Evolutionary conservation across 53 echinoderm and acorn worm genomes (phyloP).

Genomic region (Patiria pectinifera): DNA sequence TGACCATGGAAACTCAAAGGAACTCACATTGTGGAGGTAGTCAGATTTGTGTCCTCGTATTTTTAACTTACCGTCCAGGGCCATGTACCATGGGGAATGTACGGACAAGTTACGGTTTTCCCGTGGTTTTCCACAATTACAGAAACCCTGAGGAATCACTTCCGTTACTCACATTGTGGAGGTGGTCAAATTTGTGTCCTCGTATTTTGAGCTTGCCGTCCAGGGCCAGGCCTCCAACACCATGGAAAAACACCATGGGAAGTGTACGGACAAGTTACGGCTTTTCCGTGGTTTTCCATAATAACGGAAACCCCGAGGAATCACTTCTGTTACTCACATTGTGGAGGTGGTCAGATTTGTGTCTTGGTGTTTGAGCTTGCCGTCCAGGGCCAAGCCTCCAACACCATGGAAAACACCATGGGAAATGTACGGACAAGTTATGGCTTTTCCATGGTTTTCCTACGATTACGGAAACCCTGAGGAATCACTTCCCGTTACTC

Average conservation of each 20-base stretch:
- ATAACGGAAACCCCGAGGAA: neutral
- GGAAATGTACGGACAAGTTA: too few species aligned
- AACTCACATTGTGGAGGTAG: constrained; percentile 95
- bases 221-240: constrained; percentile 79
- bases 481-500: too few species aligned
- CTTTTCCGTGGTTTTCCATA: too few species aligned
- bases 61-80: constrained; percentile 97
- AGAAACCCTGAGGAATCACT: neutral
- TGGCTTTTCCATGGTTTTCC: too few species aligned
- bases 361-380: constrained; percentile 97
- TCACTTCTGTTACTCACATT: constrained; percentile 70
- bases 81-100: constrained; percentile 25
- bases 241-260: too few species aligned
- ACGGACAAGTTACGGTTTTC: too few species aligned
- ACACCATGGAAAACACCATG: too few species aligned
- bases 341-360: constrained; percentile 96
- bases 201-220: constrained; percentile 97
- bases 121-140: neutral
- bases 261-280: too few species aligned
- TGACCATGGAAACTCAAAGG: too few species aligned
- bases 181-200: constrained; percentile 96
- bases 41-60: constrained; percentile 97
- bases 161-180: constrained; percentile 87
- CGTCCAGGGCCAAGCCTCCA: constrained; percentile 91
- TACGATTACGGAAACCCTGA: too few species aligned